These are phyloP conservation scores for Eulemur rubriventer DNA, from an alignment of 2,797 vertebrate genomes.

Conservation along the genomic window DNA sequence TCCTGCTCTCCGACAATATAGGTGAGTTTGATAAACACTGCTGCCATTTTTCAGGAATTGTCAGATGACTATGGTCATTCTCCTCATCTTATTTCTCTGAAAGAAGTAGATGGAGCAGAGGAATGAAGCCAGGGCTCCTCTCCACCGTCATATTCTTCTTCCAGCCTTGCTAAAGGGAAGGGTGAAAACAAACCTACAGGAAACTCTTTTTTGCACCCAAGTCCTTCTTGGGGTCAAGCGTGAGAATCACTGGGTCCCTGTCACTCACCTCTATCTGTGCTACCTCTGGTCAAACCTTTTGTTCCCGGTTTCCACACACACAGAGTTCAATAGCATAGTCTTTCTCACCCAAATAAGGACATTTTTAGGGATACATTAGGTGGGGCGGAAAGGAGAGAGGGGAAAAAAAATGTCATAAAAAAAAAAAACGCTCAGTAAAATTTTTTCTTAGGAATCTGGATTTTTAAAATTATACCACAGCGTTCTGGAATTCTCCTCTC, in stretches of 20 bases:
- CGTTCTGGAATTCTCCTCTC: not conserved
- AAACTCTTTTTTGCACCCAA: not conserved
- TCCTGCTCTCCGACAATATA: not conserved
- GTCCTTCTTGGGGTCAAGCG: not conserved
- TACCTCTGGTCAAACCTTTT: not conserved
- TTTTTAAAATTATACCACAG: not conserved
- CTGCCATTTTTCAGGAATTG: not conserved
- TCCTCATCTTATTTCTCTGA: not conserved
- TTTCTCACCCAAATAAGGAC: not conserved
- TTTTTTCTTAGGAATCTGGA: slow-evolving; percentile 15
- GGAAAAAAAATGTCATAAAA: not conserved
- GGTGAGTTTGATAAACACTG: not conserved
- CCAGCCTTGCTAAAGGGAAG: not conserved
- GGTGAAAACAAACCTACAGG: not conserved
- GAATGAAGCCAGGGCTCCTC: not conserved
- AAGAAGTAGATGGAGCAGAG: not conserved
- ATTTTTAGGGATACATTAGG: not conserved
- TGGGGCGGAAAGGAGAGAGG: not conserved
- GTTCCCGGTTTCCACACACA: not conserved
- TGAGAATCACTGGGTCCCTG: not conserved
- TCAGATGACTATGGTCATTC: not conserved
- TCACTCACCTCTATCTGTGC: not conserved
- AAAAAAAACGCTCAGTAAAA: not conserved
- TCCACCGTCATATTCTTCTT: not conserved
- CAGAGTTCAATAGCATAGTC: not conserved